These are phyloP conservation scores for Busseola fusca DNA, from an alignment of 2,888 invertebrate genomes.

Conservation along the genomic window DNA sequence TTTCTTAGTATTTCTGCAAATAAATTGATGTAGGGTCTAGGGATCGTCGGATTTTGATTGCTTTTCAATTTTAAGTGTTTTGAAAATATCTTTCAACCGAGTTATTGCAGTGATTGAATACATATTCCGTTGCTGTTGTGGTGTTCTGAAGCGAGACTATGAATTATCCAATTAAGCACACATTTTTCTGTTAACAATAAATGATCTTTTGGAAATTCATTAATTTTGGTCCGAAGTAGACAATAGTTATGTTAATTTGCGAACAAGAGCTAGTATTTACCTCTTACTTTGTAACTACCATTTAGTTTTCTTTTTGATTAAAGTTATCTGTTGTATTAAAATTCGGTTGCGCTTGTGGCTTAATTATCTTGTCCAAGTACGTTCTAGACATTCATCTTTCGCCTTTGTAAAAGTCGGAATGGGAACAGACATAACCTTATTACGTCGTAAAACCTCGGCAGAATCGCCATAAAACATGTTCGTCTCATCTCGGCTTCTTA, in stretches of 20 bases:
- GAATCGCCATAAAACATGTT: conserved; percentile 61
- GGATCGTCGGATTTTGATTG: conserved; percentile 24
- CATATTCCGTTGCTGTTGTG: neutral
- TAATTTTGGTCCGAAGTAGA: conserved; percentile 25
- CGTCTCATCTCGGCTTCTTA: conserved; percentile 59
- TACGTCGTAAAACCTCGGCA: conserved; percentile 62
- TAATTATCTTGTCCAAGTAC: conserved; percentile 39
- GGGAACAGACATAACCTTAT: conserved; percentile 62
- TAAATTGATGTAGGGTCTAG: conserved; percentile 10
- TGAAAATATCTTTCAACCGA: neutral
- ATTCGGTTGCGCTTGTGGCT: conserved; percentile 28
- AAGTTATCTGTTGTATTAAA: conserved; percentile 29
- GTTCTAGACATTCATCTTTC: conserved; percentile 47
- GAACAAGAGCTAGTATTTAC: conserved; percentile 17
- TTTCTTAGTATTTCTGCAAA: conserved; percentile 24
- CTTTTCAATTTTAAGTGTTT: conserved; percentile 15
- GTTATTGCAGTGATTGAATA: neutral
- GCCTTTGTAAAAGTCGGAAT: conserved; percentile 47
- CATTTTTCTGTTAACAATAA: conserved; percentile 14
- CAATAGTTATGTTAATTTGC: conserved; percentile 40
- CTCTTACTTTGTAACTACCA: conserved; percentile 23
- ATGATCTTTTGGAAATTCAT: conserved; percentile 6
- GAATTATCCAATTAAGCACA: conserved; percentile 19
- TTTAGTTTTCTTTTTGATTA: conserved; percentile 25
- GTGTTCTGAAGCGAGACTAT: neutral